A percentile compares a stretch with the other conserved stretches of the same genome.
Evolutionary conservation across 2,113 vertebrate species (phyloP).

Genomic region (Fregata magnificens): DNA sequence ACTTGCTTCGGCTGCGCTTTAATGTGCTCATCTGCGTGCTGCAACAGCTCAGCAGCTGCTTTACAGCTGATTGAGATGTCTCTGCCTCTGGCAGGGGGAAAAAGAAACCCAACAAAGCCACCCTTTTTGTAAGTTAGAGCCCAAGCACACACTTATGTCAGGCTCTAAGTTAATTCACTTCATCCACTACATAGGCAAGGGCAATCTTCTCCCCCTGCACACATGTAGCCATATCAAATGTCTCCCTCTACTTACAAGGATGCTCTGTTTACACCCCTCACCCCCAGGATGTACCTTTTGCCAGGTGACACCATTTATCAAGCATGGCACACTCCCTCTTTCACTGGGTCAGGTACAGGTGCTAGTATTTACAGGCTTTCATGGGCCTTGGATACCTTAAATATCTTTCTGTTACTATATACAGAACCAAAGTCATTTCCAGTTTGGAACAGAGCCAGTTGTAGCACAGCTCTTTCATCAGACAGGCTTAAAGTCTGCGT

Average conservation of each 20-base stretch:
- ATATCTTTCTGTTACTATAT: background rate
- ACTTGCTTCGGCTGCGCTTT: background rate
- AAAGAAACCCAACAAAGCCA: background rate
- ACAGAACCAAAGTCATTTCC: background rate
- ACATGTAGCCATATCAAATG: accelerated
- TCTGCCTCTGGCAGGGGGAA: background rate
- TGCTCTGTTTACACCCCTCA: background rate
- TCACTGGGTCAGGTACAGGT: background rate
- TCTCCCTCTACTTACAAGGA: background rate
- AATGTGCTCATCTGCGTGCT: background rate
- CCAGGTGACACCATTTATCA: background rate
- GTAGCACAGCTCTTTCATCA: background rate
- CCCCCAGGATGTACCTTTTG: background rate
- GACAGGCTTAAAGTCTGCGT: background rate
- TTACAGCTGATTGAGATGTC: background rate
- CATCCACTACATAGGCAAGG: background rate
- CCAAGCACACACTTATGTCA: background rate
- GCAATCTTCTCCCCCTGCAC: background rate
- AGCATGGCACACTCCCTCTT: background rate
- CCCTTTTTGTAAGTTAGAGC: background rate
- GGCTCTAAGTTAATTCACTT: background rate
- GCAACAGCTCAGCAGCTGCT: background rate
- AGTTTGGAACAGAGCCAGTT: background rate
- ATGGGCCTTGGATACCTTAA: background rate
- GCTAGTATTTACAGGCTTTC: background rate